These are phyloP conservation scores for Australoheros scitulus DNA, from an alignment of 2,113 vertebrate species.

Conservation along the genomic window DNA sequence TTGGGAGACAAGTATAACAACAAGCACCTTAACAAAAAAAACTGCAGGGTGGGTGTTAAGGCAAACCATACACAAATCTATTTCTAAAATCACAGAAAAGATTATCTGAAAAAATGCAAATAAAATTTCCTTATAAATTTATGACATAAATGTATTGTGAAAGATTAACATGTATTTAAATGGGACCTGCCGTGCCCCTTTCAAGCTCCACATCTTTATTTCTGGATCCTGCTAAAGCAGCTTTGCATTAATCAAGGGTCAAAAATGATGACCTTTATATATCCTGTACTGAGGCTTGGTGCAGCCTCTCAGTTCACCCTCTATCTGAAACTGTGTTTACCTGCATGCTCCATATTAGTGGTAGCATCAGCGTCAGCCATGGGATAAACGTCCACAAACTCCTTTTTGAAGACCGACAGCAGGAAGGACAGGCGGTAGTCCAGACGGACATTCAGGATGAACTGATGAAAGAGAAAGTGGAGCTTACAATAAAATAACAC, in stretches of 20 bases:
- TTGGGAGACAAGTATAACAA: conserved; percentile 16
- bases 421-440: conserved; percentile 98
- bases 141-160: not conserved
- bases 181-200: accelerated
- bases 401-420: conserved; percentile 97
- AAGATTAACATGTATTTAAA: not conserved
- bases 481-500: not conserved
- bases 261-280: not conserved
- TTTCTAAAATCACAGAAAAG: not conserved
- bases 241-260: not conserved
- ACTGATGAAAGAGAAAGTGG: conserved; percentile 76
- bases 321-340: conserved; percentile 62
- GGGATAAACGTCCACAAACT: conserved; percentile 95
- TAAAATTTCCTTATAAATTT: not conserved
- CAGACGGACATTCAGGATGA: conserved; percentile 95
- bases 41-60: not conserved
- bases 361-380: conserved; percentile 94
- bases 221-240: not conserved
- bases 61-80: accelerated
- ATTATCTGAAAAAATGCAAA: not conserved
- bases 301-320: too few species aligned
- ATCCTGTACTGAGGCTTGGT: too few species aligned
- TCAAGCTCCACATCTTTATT: not conserved
- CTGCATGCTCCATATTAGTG: conserved; percentile 88
- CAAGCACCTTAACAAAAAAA: not conserved